Base-by-base conservation (phyloP, 2,888 invertebrate genomes). In the Trichogramma evanescens region DNA sequence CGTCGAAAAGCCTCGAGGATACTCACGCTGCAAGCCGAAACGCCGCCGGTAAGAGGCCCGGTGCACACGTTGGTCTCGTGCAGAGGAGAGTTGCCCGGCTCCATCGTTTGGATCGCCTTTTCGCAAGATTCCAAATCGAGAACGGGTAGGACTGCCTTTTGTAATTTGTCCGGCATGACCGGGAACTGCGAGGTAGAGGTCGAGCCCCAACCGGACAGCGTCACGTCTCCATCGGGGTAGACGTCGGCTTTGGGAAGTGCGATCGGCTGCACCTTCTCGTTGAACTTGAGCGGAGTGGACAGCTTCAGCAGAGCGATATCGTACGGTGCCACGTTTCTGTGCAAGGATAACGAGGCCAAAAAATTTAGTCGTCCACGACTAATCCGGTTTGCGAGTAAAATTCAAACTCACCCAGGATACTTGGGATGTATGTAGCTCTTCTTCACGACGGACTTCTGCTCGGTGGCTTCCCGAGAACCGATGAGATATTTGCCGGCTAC, bases 221-320 rank as follows among this genome's bases (percentile, higher is more conserved):
- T 71, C 0, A 74, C 73, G 50, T 67, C 51, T 46, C 78, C 79
- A 3, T 61, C 54, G 8, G 74, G 71, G 5, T 66, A 61, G 9
- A 54, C 44, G 39, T 68, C 71, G 6, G 64, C 57, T 39, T 59
- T 64, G 2, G 81, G 80, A 10, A 81, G 69, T 9, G 58, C 64
- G 41, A 80, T 74, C 0, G 77, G 70, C 39, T 74, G 69, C 0
- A 80, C 77, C 45, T 63, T 66, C n/a, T 71, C 70, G 56, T 72
- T 74, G 13, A 74, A 71, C 1, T 52, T 61, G 49, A 80, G 69
- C 2, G 73, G 68, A 2, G 62, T 65, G n/a, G 65, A 64, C 54
- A 84, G 70, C 55, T 74, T 75, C 9, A 83, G 66, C 3, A 84
- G 66, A 45, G 81, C 82, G 42, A 84, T 79, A 69, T 84, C 84